A percentile compares a stretch with the other conserved stretches of the same genome.
phyloP scores from a whole-genome alignment of 1,140 invertebrate genomes.

The Orchesella cincta region DNA sequence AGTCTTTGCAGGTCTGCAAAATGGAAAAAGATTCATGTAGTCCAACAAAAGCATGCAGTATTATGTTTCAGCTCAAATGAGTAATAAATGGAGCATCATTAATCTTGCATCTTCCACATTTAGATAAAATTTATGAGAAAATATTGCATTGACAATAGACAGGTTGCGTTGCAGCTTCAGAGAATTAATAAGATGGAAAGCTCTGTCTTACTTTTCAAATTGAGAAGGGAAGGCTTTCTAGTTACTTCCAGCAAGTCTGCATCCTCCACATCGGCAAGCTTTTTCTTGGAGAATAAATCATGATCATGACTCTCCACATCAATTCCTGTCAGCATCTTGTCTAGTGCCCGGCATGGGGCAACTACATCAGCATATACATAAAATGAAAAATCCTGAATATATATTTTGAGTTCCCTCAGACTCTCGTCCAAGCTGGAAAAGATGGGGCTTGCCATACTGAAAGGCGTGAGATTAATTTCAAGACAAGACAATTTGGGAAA shows the following conservation, averaged over 20 bases:
- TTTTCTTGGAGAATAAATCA: conserved; percentile 3
- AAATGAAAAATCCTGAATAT: conserved; percentile 13
- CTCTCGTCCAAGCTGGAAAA: neutral
- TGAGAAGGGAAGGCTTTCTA: neutral
- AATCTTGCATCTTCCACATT: no score
- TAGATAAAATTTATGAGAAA: no score
- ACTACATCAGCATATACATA: conserved; percentile 16
- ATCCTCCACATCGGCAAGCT: conserved; percentile 1
- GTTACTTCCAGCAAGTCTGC: neutral
- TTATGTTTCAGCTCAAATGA: no score
- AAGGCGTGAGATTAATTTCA: conserved; percentile 25
- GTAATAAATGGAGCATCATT: neutral
- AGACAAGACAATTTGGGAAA: conserved; percentile 9
- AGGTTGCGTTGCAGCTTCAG: no score
- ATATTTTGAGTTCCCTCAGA: conserved; percentile 6
- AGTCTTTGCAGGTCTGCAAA: conserved; percentile 6
- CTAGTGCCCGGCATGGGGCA: conserved; percentile 8
- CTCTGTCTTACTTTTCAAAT: conserved; percentile 10
- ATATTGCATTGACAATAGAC: neutral
- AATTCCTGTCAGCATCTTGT: conserved; percentile 23
- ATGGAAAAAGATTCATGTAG: neutral
- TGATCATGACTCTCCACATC: conserved; percentile 12
- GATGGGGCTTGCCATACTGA: neutral
- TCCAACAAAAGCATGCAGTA: no score
- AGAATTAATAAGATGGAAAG: no score